Base-by-base conservation (phyloP, 2,797 vertebrate species). In the Apogon hyalosoma region DNA sequence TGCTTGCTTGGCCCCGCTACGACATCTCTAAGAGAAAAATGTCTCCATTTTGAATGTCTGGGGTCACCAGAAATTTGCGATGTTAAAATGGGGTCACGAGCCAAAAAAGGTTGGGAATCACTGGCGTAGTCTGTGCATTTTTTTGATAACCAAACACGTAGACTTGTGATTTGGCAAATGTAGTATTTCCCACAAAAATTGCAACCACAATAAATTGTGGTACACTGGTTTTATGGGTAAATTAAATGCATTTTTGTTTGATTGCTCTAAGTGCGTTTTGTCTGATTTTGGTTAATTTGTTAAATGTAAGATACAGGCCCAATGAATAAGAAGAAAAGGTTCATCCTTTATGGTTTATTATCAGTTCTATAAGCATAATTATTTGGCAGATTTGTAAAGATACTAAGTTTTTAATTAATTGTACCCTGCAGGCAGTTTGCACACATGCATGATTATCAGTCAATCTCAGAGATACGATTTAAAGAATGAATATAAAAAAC, bases 321-420 rank as follows among this genome's bases (percentile, higher is more conserved):
- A 50, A 67, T 63, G 12, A 31, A n/a, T 16, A 0, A 31, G 36
- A 41, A 14, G 1, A 19, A 28, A 33, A 6, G 19, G 13, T 36
- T 19, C n/a, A 47, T 40, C 9, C 12, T 33, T 56, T 63, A 10
- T 60, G 3, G 11, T 46, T 21, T 54, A 8, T 14, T 57, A 48
- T 73, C 18, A 6, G 7, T 40, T 31, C 61, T 73, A 51, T 45
- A 43, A 19, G 19, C 43, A 1, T 40, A 61, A 65, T 63, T 60
- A 62, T 57, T 66, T 52, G 19, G 33, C 42, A 69, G 57, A 66
- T 76, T 55, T 55, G 21, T 57, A 69, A 52, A 12, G 46, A 62
- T 31, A 54, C 62, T 50, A 40, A n/a, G 12, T 15, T 74, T 72
- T 63, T 59, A 63, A 74, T 69, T 47, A 58, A 64, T 19, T 59